Base-by-base conservation (phyloP, 35 echinoderm and acorn worm genomes). In the Apostichopus parvimensis region DNA sequence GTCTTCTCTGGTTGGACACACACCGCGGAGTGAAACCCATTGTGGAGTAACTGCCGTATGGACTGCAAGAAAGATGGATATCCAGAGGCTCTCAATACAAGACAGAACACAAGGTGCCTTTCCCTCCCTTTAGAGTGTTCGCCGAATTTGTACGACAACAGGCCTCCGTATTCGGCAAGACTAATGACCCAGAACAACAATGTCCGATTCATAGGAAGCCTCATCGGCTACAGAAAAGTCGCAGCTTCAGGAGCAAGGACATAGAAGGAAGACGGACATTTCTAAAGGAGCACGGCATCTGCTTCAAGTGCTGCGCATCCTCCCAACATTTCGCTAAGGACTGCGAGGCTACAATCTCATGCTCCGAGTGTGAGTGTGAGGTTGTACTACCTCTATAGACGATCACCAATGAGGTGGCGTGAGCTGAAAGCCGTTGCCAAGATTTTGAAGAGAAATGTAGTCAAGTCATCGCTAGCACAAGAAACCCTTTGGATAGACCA, bases 401-500 rank as follows among this genome's bases (percentile, higher is more conserved):
- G 93, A 13, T 94, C 95, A 60, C 54, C 95, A 9, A 96, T 94
- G 84, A 96, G 75, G 61, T 94, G 89, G 89, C 28, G 72, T 20
- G 90, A 96, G 73, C 90, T 96, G 20, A 73, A 94, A 60, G 93
- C 85, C 58, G 87, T 94, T 11, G 95, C 89, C n/a, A 77, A 79
- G 34, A 45, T 87, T 66, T 34, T 96, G 25, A 70, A 77, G 45
- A 26, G 82, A 59, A 0, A 94, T 62, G 65, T 96, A 22, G 22
- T 45, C 1, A 96, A 94, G 68, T 93, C 93, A 88, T 73, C 70
- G 15, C 11, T 93, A 71, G 73, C 83, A 6, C 77, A 93, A 79
- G 95, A 93, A 8, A 96, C 95, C 17, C 53, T 90, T 2, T 96
- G 95, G 95, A 87, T 96, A 7, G 92, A 93, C 20, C 92, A 96